Base-by-base conservation (phyloP, 1,140 invertebrate species). In the Bradynema listronoti region DNA sequence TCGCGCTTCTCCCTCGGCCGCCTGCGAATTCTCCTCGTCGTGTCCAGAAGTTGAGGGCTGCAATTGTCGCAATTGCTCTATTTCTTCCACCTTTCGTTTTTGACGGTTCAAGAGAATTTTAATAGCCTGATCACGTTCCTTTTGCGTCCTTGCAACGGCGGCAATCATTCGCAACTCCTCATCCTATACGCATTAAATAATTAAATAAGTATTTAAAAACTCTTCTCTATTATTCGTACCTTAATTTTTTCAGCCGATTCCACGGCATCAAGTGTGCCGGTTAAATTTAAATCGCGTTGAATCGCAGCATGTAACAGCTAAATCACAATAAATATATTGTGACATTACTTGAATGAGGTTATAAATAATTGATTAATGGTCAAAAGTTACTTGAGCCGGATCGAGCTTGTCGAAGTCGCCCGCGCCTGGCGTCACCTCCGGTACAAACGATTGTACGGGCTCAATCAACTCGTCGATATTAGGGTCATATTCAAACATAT, bases 401-500 rank as follows among this genome's bases (percentile, higher is more conserved):
- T 76, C 73, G 9, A 76, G 50, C 36, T 72, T 66, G 55, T 76
- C 70, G 50, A 65, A 75, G 30, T 67, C 63, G 19, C 72, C 60
- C n/a, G 69, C 75, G 19, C 63, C 64, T 0, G 73, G 73, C 32
- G 63, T 60, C 9, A 74, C 65, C 61, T 77, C 73, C 9, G 73
- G 72, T 22, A 76, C 75, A 50, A 65, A 75, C 11, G 58, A 63
- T 11, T 76, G 66, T n/a, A 67, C 53, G 7, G 75, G 72, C 24
- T 58, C 56, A 16, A 58, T 72, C 16, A 71, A 27, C 19, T 68
- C 63, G 22, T 69, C 69, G 55, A 32, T 50, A 55, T 53, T 50
- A 5, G 74, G 75, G 39, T 73, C 73, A 43, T 78, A 75, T 11
- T 78, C 64, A 52, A 77, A 77, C 74, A 77, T 77, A 56, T 78